These are phyloP conservation scores for Tetramorium bicarinatum DNA, from an alignment of 2,888 invertebrate genomes.

Conservation along the genomic window DNA sequence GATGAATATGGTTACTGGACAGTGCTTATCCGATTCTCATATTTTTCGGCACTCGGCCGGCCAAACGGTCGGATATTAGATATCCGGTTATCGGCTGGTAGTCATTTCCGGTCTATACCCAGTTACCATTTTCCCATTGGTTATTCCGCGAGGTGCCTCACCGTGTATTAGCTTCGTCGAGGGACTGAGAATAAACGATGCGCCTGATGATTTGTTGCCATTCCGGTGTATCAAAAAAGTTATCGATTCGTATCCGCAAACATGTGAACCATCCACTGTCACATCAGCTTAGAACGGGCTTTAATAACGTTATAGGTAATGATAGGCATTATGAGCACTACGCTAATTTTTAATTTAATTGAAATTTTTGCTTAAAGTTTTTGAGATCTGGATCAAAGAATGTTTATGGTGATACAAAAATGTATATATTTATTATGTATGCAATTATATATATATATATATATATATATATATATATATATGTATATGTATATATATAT, in stretches of 20 bases:
- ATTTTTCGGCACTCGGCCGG: conserved; percentile 75
- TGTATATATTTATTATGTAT: not conserved
- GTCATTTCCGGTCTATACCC: conserved; percentile 76
- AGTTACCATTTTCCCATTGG: conserved; percentile 71
- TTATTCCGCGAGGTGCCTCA: conserved; percentile 54
- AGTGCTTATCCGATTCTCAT: conserved; percentile 79
- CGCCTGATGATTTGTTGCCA: conserved; percentile 61
- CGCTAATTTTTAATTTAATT: not conserved
- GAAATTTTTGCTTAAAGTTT: not conserved
- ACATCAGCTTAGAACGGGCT: conserved; percentile 5
- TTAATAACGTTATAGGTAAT: conserved; percentile 26
- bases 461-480: too few relatives aligned
- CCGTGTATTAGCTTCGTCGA: conserved; percentile 53
- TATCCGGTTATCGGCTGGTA: conserved; percentile 78
- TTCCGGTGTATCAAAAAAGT: conserved; percentile 49
- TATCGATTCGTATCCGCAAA: conserved; percentile 38
- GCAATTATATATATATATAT: conserved; percentile 12
- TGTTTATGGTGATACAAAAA: not conserved
- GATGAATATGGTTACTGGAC: conserved; percentile 68
- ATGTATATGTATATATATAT: too few relatives aligned
- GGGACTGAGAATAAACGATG: conserved; percentile 55
- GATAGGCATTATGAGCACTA: not conserved
- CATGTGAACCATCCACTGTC: conserved; percentile 1
- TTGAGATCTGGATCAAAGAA: not conserved
- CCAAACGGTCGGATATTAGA: conserved; percentile 80